Evolutionary conservation across 2,888 invertebrate genomes (phyloP).

Genomic region (Acronicta alni): DNA sequence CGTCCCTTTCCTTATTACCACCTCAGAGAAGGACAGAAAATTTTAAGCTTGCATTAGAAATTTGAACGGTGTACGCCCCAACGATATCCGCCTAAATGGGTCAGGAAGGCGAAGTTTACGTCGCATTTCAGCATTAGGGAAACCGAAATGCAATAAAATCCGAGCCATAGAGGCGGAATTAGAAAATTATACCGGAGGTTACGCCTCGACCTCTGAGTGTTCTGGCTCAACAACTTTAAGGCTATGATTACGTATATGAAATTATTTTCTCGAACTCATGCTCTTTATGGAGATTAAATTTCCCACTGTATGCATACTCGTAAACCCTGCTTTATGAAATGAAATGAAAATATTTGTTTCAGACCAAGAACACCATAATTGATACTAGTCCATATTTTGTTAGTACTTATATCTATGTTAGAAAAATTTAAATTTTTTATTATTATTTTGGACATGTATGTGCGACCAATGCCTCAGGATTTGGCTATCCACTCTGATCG

Average conservation of each 20-base stretch:
- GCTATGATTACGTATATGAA: constrained; percentile 45
- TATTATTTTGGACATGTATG: too few relatives aligned
- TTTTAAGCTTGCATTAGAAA: constrained; percentile 74
- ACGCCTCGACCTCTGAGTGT: constrained; percentile 47
- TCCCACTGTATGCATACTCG: constrained; percentile 26
- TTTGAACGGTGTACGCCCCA: constrained; percentile 80
- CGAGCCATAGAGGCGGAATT: constrained; percentile 74
- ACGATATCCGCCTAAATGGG: constrained; percentile 86
- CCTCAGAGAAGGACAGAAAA: constrained; percentile 70
- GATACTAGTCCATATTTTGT: too few relatives aligned
- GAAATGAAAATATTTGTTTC: too few relatives aligned
- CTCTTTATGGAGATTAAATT: constrained; percentile 39
- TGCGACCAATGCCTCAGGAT: too few relatives aligned
- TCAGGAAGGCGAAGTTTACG: constrained; percentile 89
- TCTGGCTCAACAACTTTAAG: constrained; percentile 37
- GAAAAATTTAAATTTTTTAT: too few relatives aligned
- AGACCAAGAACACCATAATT: too few relatives aligned
- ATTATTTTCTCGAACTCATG: constrained; percentile 42
- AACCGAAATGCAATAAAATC: constrained; percentile 84
- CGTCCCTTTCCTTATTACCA: constrained; percentile 66
- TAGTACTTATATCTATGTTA: too few relatives aligned
- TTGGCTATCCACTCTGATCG: too few relatives aligned
- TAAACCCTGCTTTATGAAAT: constrained; percentile 23
- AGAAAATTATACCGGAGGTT: constrained; percentile 78
- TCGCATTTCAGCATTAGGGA: constrained; percentile 80